Percentiles rank a stretch among this genome's conserved stretches.
Evolutionary conservation across 2,113 vertebrate species (phyloP).

Genomic region (Daubentonia madagascariensis): DNA sequence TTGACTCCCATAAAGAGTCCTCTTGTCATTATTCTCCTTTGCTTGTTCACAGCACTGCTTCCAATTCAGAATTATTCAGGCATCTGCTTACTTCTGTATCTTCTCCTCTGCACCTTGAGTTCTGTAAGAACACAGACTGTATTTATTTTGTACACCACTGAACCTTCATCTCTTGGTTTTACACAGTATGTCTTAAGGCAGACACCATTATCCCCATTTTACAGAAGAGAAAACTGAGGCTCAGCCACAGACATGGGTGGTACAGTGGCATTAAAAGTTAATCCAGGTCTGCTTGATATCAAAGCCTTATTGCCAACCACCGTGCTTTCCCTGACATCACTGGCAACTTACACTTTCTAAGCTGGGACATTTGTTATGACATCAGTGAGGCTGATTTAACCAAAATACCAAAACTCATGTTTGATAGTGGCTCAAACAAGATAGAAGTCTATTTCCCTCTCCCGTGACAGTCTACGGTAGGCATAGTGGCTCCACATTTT

Average conservation of each 20-base stretch:
- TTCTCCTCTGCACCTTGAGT: neutral
- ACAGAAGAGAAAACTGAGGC: neutral
- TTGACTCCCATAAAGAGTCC: neutral
- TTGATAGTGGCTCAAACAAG: neutral
- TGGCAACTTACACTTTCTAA: neutral
- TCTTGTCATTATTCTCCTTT: neutral
- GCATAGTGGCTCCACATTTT: neutral
- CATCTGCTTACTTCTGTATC: neutral
- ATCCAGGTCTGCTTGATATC: neutral
- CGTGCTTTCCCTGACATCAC: neutral
- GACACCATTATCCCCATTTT: neutral
- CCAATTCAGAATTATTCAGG: neutral
- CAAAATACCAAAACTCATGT: neutral
- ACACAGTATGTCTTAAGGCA: neutral
- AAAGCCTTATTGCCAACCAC: neutral
- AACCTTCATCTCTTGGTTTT: neutral
- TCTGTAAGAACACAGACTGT: neutral
- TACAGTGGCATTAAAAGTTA: neutral
- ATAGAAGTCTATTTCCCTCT: neutral
- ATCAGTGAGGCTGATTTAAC: neutral
- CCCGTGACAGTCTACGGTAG: neutral
- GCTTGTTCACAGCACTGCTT: neutral
- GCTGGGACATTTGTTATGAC: neutral
- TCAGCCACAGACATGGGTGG: neutral
- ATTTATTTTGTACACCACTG: neutral